phyloP scores from a whole-genome alignment of 2,797 vertebrate genomes.

The Capromys pilorides region DNA sequence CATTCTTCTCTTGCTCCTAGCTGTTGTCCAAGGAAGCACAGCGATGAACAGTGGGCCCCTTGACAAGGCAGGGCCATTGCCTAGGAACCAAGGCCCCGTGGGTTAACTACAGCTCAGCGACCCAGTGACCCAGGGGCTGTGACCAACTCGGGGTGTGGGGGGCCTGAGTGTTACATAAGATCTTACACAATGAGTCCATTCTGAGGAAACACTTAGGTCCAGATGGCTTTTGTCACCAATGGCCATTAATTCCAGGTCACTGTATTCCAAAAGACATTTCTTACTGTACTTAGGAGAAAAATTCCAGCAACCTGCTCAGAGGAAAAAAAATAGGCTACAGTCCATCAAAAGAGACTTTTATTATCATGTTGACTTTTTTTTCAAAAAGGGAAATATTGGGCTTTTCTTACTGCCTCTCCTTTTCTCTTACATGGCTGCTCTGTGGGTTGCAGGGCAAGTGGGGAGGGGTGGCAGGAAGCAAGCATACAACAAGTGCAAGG shows the following conservation, averaged over 20 bases:
- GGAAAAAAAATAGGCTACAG: not conserved
- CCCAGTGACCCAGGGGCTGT: not conserved
- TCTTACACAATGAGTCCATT: slow-evolving; percentile 26
- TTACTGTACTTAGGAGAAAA: not conserved
- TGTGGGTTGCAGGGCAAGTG: not conserved
- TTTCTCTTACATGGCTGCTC: fast-evolving
- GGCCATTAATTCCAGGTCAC: slow-evolving; percentile 36
- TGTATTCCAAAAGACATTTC: not conserved
- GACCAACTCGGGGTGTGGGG: not conserved
- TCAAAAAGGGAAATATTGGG: not conserved
- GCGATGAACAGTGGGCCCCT: slow-evolving; percentile 57
- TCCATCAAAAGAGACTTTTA: not conserved
- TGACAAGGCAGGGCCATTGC: slow-evolving; percentile 43
- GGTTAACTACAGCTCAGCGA: not conserved
- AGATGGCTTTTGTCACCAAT: not conserved
- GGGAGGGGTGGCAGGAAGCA: not conserved
- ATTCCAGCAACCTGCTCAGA: not conserved
- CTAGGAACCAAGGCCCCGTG: not conserved
- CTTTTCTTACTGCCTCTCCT: not conserved
- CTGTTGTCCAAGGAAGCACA: slow-evolving; percentile 45
- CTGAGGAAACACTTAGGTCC: slow-evolving; percentile 1
- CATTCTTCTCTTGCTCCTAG: slow-evolving; percentile 54
- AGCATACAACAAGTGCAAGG: not conserved
- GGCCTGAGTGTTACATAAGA: not conserved
- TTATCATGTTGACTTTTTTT: not conserved